Evolutionary conservation across 2,113 vertebrate species (phyloP).

Genomic region (Pelmatolapia mariae): DNA sequence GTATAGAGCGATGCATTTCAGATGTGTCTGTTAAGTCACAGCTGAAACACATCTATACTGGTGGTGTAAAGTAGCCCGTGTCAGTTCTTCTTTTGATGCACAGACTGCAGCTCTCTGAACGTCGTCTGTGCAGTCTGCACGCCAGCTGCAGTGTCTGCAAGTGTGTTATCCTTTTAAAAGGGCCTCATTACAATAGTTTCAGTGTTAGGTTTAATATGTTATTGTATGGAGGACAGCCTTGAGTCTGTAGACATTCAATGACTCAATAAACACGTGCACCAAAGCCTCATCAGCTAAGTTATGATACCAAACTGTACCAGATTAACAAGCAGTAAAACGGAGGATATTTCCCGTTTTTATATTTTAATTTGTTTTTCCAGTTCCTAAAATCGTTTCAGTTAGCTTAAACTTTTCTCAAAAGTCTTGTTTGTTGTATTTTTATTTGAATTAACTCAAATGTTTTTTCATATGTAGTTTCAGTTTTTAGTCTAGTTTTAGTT

Average conservation of each 20-base stretch:
- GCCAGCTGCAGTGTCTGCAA: not conserved
- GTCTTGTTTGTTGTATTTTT: not conserved
- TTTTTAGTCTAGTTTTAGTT: not conserved
- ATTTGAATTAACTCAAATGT: accelerated
- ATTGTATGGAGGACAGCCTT: not conserved
- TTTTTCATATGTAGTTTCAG: not conserved
- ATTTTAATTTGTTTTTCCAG: accelerated
- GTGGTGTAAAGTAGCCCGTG: not conserved
- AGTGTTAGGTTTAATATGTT: not conserved
- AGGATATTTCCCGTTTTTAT: not conserved
- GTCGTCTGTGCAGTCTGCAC: not conserved
- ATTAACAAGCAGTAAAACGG: not conserved
- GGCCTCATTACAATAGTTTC: not conserved
- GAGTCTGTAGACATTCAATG: not conserved
- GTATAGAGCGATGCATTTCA: not conserved
- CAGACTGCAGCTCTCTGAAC: not conserved
- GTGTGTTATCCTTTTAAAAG: accelerated
- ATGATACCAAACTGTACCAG: accelerated
- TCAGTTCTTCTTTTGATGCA: not conserved
- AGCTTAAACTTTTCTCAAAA: not conserved
- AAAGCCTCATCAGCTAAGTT: not conserved
- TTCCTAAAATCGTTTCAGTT: not conserved
- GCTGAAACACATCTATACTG: not conserved
- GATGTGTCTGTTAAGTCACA: not conserved
- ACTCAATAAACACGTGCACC: not conserved